These are phyloP conservation scores for Tetranychus piercei DNA, from an alignment of 2,888 invertebrate genomes.

Conservation along the genomic window DNA sequence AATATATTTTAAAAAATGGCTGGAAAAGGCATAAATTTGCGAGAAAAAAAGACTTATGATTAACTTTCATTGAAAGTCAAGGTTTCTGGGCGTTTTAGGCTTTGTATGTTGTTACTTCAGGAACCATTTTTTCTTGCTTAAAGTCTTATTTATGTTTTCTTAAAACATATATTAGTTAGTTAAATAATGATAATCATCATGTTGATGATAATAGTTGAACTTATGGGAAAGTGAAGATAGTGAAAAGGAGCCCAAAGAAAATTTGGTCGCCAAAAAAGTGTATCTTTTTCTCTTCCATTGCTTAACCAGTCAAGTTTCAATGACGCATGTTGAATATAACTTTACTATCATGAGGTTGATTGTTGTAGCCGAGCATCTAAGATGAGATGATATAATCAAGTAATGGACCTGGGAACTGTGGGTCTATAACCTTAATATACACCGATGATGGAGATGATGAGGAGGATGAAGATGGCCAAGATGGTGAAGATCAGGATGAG, in stretches of 20 bases:
- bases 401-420: conserved; percentile 1
- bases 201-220: too few relatives aligned
- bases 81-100: background rate
- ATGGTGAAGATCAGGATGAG: background rate
- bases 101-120: background rate
- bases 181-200: too few relatives aligned
- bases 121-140: background rate
- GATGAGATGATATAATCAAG: background rate
- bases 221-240: too few relatives aligned
- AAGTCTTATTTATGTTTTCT: too few relatives aligned
- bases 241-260: too few relatives aligned
- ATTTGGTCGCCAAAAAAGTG: too few relatives aligned
- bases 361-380: background rate
- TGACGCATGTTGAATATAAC: background rate
- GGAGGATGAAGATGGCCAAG: background rate
- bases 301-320: too few relatives aligned
- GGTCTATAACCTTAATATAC: background rate
- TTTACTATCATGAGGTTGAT: background rate
- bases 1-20: too few relatives aligned
- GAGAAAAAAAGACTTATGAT: background rate
- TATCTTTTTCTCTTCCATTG: too few relatives aligned
- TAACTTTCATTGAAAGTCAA: background rate
- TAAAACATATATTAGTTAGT: too few relatives aligned
- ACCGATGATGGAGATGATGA: background rate
- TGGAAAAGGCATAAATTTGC: background rate